A percentile compares a stretch with the other conserved stretches of the same genome.
Conservation (phyloP, 2,888 invertebrate species). For the Siphonodentalium dalli region DNA sequence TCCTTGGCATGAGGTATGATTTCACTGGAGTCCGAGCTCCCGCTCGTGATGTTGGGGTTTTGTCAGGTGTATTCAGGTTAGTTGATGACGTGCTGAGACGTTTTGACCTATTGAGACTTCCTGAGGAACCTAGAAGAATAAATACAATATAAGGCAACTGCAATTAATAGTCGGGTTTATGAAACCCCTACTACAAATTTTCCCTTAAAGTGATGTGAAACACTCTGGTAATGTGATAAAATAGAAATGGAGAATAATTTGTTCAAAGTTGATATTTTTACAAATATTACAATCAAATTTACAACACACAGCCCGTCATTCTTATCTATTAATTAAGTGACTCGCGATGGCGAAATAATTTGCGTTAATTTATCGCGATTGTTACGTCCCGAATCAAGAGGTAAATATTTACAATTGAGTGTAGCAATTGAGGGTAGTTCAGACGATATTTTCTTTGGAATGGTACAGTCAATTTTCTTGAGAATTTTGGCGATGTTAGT, state of each 20-base stretch:
- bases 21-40: conserved; percentile 15
- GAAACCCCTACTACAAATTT: not conserved
- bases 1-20: conserved; percentile 12
- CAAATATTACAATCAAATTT: too few species aligned
- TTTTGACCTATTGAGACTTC: conserved; percentile 46
- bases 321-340: too few species aligned
- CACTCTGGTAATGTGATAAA: not conserved
- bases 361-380: too few species aligned
- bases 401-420: too few species aligned
- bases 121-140: conserved; percentile 44
- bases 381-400: too few species aligned
- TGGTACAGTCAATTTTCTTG: too few species aligned
- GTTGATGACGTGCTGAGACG: conserved; percentile 51
- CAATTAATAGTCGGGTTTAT: not conserved
- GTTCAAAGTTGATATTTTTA: not conserved
- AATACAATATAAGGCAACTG: not conserved
- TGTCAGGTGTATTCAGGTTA: conserved; percentile 39
- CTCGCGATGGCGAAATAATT: too few species aligned
- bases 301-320: too few species aligned
- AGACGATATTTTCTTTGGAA: too few species aligned
- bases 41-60: conserved; percentile 32
- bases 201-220: not conserved
- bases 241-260: not conserved
- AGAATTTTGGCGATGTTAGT: too few species aligned
- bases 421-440: too few species aligned